Conservation (phyloP, 30 jellyfish, hydroid and myxozoan genomes). For the Aurelia sp. region DNA sequence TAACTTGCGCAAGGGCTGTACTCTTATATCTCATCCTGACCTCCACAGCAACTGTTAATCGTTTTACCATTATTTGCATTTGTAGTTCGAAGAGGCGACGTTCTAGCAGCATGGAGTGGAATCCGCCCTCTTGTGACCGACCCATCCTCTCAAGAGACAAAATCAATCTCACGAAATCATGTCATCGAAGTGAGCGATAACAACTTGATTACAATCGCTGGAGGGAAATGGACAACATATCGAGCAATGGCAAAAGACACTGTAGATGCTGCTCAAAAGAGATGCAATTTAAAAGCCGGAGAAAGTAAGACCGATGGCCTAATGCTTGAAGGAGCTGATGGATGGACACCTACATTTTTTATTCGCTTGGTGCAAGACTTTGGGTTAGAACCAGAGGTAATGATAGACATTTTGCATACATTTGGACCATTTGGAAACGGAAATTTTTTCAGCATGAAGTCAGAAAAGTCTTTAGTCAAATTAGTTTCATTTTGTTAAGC, state of each 20-base stretch:
- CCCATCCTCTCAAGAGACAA: slow-evolving; percentile 91
- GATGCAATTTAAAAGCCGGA: slow-evolving; percentile 37
- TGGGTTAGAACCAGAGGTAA: slow-evolving; percentile 95
- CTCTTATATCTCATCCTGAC: too few species aligned
- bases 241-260: slow-evolving; percentile 98
- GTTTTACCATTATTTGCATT: background rate
- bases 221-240: slow-evolving; percentile 99
- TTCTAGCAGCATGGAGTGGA: slow-evolving; percentile 99
- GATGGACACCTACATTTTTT: slow-evolving; percentile 90
- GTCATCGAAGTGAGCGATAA: slow-evolving; percentile 84
- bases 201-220: slow-evolving; percentile 93
- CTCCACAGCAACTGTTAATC: too few species aligned
- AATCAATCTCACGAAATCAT: slow-evolving; percentile 93
- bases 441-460: too few species aligned
- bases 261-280: slow-evolving; percentile 81
- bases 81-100: slow-evolving; percentile 92
- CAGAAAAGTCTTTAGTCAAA: too few species aligned
- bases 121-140: slow-evolving; percentile 98
- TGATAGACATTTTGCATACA: too few species aligned
- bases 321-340: slow-evolving; percentile 92
- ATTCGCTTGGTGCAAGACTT: slow-evolving; percentile 86
- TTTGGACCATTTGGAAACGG: too few species aligned
- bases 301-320: slow-evolving; percentile 77
- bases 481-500: too few species aligned
- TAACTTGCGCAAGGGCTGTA: too few species aligned